phyloP scores from a whole-genome alignment of 2,797 vertebrate genomes.

The Coilia nasus region DNA sequence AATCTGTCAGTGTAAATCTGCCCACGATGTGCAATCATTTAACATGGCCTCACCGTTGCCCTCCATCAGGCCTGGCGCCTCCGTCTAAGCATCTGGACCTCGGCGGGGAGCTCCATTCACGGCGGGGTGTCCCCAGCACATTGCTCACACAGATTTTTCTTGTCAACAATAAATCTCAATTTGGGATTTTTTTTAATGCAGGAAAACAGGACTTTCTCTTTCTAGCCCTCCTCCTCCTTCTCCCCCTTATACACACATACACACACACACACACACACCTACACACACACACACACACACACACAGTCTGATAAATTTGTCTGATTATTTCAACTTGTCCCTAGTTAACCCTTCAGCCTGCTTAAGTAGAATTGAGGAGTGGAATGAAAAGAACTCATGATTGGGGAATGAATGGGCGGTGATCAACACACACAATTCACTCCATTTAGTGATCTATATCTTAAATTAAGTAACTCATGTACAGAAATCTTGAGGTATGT shows the following conservation, averaged over 20 bases:
- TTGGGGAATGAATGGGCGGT: neutral
- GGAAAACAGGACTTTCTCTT: neutral
- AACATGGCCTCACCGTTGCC: slow-evolving; percentile 55
- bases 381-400: neutral
- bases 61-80: slow-evolving; percentile 60
- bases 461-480: neutral
- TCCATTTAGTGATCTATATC: neutral
- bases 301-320: slow-evolving; percentile 17
- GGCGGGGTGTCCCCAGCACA: neutral
- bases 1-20: slow-evolving; percentile 72
- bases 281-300: neutral
- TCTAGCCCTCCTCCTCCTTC: slow-evolving; percentile 10
- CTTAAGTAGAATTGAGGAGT: neutral
- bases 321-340: neutral
- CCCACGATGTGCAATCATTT: slow-evolving; percentile 62
- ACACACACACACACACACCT: neutral
- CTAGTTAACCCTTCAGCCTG: neutral
- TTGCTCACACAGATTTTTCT: neutral
- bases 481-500: neutral
- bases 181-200: neutral
- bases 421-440: neutral
- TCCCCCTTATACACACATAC: neutral
- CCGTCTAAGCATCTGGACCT: slow-evolving; percentile 51
- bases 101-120: neutral
- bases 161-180: neutral